Base-by-base conservation (phyloP, 2,113 vertebrate genomes). In the Menidia beryllina region DNA sequence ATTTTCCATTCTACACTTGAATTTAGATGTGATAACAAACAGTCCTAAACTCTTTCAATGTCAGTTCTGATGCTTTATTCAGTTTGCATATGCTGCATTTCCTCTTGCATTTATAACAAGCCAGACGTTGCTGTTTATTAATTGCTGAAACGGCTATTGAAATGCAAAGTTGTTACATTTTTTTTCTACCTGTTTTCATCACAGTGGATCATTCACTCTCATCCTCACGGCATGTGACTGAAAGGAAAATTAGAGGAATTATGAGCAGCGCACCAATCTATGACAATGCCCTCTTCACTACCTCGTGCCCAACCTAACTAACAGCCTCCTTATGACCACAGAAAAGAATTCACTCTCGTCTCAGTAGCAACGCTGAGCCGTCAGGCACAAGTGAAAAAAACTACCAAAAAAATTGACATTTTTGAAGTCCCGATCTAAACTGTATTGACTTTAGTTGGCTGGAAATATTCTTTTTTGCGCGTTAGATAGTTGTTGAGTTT, bases 281-380 rank as follows among this genome's bases (percentile, higher is more conserved):
- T 13, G 36, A 89, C 88, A 89, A 88, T 85, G 68, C 7, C 38
- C 47, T 64, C 75, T 77, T 86, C 80, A 81, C 64, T 12, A 34
- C 59, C 81, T 72, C 69, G 59, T 82, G 86, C 48, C 53, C 19
- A 41, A 56, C 52, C 51, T 49, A 15, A 30, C 66, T 75, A 81
- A 89, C 56, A 27, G 20, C 57, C 69, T 82, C 69, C 71, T 64
- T 61, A 69, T 84, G 85, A 89, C 85, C 53, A 10, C 51, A 53
- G 73, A 27, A 50, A 61, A 57, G 36, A 76, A 84, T 83, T 63
- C 53, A 23, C 24, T 53, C 24, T 12, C 1, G n/a, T 64, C 52
- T 58, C 58, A 36, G 26, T 24, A 25, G 48, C 7, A 19, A 55
- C 12, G 10, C 43, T 9, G 15, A n/a, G 68, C 43, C 45, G 62